These are phyloP conservation scores for Philaenus spumarius DNA, from an alignment of 1,140 invertebrate genomes.

Conservation along the genomic window DNA sequence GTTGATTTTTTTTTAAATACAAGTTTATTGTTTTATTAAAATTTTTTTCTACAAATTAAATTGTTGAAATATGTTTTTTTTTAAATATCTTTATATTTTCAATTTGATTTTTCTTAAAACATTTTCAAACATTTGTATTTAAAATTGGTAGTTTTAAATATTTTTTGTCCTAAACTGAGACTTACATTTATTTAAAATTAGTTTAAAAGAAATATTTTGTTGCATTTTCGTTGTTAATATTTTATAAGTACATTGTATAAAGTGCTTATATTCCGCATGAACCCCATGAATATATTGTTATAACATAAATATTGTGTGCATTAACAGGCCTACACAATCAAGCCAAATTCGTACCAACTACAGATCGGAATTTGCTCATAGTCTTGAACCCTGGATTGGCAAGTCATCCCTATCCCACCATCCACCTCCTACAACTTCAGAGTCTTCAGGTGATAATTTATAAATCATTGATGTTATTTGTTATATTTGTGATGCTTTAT, in stretches of 20 bases:
- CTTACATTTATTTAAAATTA: too few species aligned
- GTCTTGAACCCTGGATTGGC: constrained; percentile 54
- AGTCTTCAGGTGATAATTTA: neutral
- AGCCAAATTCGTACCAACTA: constrained; percentile 56
- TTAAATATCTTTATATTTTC: too few species aligned
- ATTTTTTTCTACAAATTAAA: too few species aligned
- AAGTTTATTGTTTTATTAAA: too few species aligned
- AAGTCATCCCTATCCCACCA: constrained; percentile 16
- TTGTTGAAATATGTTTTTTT: too few species aligned
- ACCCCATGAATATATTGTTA: constrained; percentile 20
- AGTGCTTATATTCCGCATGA: neutral
- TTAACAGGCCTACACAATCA: constrained; percentile 47
- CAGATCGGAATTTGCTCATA: constrained; percentile 53
- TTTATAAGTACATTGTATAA: neutral
- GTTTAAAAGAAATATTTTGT: too few species aligned
- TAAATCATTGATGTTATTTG: neutral
- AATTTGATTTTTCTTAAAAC: too few species aligned
- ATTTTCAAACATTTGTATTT: too few species aligned
- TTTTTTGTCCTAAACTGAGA: too few species aligned
- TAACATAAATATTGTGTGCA: too few species aligned
- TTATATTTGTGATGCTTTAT: neutral
- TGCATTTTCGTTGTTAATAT: neutral
- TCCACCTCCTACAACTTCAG: neutral
- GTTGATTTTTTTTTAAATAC: too few species aligned
- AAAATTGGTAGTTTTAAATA: too few species aligned